Evolutionary conservation across 2,113 vertebrate genomes (phyloP), one percentile per base, ranked within the genome.

Genomic region (Eulacestoma nigropectus): DNA sequence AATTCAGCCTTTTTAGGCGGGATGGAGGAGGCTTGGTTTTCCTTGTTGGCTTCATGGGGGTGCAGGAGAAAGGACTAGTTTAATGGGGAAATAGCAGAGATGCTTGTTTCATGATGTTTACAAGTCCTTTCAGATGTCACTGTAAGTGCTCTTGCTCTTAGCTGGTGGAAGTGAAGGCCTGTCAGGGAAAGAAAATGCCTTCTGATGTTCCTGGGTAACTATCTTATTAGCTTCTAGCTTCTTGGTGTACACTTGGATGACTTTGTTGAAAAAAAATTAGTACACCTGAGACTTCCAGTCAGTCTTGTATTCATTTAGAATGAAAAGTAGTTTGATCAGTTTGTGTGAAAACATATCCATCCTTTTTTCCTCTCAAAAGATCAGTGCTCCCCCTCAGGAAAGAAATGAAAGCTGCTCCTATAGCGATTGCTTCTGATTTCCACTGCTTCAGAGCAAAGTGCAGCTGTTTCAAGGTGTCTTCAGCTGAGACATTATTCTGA

Each of bases 321-420:
- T 96, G 93, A 97, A 95, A 96, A 98, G 85, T 89, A 94, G 92
- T 97, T 97, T 96, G 92, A 97, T 97, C 95, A 92, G 93, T 84
- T 96, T 95, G 91, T 95, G 83, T 95, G 63, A 93, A 96, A 97
- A 95, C 89, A 95, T 93, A 95, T 93, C 87, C 77, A 91, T 91
- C 93, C 93, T 96, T 84, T 93, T 96, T 98, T 57, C 70, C 81
- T 97, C 93, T 97, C 93, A 91, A 72, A 97, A 95, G 93, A 94
- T 92, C 74, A 90, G 69, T 84, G 74, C 65, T 91, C 21, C 97
- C 97, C 96, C 95, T 97, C 91, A 97, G 97, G 97, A 96, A 96
- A 93, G 85, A 94, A 92, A 56, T 87, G 89, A 97, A 97, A 97
- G 96, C 95, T 86, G 73, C 75, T 97, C 69, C 95, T 91, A 4